Evolutionary conservation across 2,888 invertebrate species (phyloP).

Genomic region (Strigamia transsilvanica): DNA sequence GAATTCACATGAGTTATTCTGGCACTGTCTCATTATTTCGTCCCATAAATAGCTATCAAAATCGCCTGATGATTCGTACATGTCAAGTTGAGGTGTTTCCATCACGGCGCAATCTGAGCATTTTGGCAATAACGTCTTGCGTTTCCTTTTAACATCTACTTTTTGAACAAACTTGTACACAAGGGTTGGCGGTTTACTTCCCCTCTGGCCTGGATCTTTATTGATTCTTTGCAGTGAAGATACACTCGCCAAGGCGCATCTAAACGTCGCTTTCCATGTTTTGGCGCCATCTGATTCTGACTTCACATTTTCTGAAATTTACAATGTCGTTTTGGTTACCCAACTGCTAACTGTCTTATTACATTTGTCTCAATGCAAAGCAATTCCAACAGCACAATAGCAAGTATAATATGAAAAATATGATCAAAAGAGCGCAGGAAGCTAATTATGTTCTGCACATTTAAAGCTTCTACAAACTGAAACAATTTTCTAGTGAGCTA

Average conservation of each 20-base stretch:
- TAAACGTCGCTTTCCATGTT: constrained; percentile 16
- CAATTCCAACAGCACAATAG: background rate
- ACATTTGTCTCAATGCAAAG: background rate
- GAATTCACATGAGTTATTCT: too few species aligned
- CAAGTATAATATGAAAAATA: background rate
- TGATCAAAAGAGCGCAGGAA: background rate
- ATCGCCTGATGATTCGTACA: background rate
- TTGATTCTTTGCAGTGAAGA: background rate
- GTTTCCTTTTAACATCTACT: background rate
- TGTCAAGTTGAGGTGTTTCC: background rate
- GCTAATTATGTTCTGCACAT: background rate
- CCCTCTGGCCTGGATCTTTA: background rate
- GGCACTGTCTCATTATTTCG: too few species aligned
- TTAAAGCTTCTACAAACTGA: too few species aligned
- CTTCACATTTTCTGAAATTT: background rate
- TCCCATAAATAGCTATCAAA: too few species aligned
- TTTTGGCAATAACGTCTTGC: background rate
- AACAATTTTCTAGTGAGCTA: too few species aligned
- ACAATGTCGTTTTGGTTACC: background rate
- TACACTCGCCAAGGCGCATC: background rate
- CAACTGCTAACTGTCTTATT: background rate
- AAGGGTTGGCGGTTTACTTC: background rate
- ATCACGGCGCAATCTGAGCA: background rate
- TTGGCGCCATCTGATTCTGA: background rate
- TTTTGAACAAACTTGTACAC: background rate